Evolutionary conservation across 2,113 vertebrate genomes (phyloP).

Genomic region (Hirundichthys speculiger): DNA sequence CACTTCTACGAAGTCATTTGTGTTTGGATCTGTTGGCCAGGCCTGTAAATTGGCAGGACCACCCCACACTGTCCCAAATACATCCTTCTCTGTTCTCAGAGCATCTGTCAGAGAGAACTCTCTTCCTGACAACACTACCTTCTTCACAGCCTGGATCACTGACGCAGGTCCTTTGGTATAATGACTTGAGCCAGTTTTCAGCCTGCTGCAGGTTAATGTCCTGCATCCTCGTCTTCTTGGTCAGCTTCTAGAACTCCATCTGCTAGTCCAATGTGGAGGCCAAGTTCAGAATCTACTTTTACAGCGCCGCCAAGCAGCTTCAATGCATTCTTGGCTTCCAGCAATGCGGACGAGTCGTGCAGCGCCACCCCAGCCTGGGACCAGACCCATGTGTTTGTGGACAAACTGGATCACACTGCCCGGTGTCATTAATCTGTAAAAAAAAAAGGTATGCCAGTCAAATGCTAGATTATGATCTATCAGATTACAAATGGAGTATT

Average conservation of each 20-base stretch:
- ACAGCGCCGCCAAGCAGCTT: slow-evolving; percentile 83
- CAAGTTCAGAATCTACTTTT: slow-evolving; percentile 78
- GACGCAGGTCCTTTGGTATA: slow-evolving; percentile 82
- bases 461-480: not conserved
- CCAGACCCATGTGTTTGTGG: slow-evolving; percentile 94
- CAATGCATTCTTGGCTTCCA: slow-evolving; percentile 83
- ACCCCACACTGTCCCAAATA: slow-evolving; percentile 92
- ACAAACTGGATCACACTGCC: slow-evolving; percentile 92
- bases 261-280: slow-evolving; percentile 82
- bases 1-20: slow-evolving; percentile 73
- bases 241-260: slow-evolving; percentile 77
- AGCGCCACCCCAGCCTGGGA: slow-evolving; percentile 94
- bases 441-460: slow-evolving; percentile 12
- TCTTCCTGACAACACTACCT: slow-evolving; percentile 83
- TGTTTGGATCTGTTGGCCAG: slow-evolving; percentile 80
- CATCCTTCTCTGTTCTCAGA: slow-evolving; percentile 85
- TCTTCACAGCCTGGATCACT: slow-evolving; percentile 88
- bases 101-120: slow-evolving; percentile 88
- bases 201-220: slow-evolving; percentile 71
- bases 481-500: not conserved
- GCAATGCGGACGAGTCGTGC: slow-evolving; percentile 84
- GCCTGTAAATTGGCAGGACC: slow-evolving; percentile 89
- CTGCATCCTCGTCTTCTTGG: slow-evolving; percentile 37
- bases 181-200: slow-evolving; percentile 82
- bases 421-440: slow-evolving; percentile 87